These are phyloP conservation scores for Agapornis roseicollis DNA, from an alignment of 2,113 vertebrate species.

Conservation along the genomic window DNA sequence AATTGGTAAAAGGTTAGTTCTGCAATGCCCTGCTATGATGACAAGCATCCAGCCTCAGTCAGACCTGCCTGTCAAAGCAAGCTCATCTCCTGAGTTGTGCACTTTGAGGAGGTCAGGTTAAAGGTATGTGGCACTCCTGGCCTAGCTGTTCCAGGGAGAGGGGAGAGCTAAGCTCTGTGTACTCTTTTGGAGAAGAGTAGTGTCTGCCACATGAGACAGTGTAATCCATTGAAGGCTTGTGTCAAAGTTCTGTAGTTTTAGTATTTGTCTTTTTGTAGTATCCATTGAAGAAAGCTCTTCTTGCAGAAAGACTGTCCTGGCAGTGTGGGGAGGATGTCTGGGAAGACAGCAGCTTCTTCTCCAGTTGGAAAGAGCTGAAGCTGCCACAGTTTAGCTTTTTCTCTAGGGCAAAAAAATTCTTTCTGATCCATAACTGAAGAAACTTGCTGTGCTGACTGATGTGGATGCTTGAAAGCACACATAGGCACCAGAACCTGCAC, in stretches of 20 bases:
- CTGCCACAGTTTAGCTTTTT: not conserved
- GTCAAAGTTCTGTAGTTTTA: not conserved
- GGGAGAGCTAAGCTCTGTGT: not conserved
- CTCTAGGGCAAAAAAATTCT: not conserved
- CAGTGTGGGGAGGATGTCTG: not conserved
- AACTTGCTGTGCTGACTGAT: not conserved
- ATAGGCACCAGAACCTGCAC: not conserved
- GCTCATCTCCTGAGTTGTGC: not conserved
- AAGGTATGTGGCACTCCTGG: not conserved
- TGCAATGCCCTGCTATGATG: not conserved
- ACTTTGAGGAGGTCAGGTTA: not conserved
- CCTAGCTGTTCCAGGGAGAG: not conserved
- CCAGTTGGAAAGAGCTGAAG: not conserved
- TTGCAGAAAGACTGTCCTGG: not conserved
- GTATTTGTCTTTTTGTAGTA: not conserved
- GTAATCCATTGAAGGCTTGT: not conserved
- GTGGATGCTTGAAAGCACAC: not conserved
- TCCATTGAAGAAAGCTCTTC: not conserved
- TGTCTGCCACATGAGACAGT: not conserved
- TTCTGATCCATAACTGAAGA: not conserved
- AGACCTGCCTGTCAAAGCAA: not conserved
- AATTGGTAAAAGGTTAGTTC: not conserved
- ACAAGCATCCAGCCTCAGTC: not conserved
- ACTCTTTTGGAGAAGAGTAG: not conserved
- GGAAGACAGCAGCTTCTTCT: not conserved